These are phyloP conservation scores for Noctilio leporinus DNA, from an alignment of 2,113 vertebrate genomes.

Conservation along the genomic window DNA sequence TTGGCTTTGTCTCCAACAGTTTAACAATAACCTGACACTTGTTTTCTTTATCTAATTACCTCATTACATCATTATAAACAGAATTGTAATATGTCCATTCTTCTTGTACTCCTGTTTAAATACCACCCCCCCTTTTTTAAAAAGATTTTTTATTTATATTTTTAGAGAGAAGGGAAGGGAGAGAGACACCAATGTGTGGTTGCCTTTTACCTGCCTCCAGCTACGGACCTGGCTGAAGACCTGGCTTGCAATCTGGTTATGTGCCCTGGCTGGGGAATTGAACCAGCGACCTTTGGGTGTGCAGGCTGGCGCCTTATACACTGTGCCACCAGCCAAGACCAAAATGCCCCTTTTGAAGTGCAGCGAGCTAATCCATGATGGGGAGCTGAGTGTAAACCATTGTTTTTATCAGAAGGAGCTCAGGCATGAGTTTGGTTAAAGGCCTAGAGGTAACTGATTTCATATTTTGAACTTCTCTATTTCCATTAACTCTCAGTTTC, in stretches of 20 bases:
- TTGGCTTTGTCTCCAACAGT: not conserved
- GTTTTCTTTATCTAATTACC: not conserved
- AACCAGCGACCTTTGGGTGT: too few species aligned
- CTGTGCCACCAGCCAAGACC: too few species aligned
- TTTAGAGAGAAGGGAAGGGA: too few species aligned
- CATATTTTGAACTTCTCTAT: not conserved
- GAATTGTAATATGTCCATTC: not conserved
- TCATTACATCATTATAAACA: not conserved
- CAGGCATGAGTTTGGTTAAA: not conserved
- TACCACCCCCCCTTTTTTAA: too few species aligned
- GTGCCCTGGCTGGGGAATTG: too few species aligned
- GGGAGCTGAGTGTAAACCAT: not conserved
- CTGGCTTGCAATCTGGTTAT: too few species aligned
- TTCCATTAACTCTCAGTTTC: not conserved
- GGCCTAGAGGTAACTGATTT: not conserved
- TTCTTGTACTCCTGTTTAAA: not conserved
- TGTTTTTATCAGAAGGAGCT: not conserved
- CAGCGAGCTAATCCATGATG: not conserved
- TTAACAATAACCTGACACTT: not conserved
- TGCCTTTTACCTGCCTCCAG: too few species aligned
- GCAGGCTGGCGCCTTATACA: too few species aligned
- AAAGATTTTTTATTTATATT: too few species aligned
- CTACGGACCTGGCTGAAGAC: too few species aligned
- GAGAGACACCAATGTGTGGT: too few species aligned
- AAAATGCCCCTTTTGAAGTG: not conserved